Base-by-base conservation (phyloP, 2,888 invertebrate species). In the Elysia crispata region DNA sequence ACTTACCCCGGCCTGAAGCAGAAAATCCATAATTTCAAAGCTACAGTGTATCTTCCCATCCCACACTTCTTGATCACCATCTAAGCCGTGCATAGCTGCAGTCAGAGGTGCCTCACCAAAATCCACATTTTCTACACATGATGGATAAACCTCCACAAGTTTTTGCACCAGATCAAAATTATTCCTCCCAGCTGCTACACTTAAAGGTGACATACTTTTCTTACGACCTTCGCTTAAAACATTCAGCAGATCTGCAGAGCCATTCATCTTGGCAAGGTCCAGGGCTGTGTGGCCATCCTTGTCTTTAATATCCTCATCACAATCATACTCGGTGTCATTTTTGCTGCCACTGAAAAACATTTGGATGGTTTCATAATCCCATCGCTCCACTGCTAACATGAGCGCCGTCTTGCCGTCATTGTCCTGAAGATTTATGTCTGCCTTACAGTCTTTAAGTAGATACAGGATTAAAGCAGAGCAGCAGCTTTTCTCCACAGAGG, bases 261-360 rank as follows among this genome's bases (percentile, higher is more conserved):
- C 73, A 50, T 50, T 30, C 20, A 62, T 28, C 73, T 49, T 62
- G n/a, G 78, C 78, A 33, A 78, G 62, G 60, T 78, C 78, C 18
- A 49, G 31, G 28, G 73, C 64, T 64, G 64, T 73, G 8, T 50
- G 33, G 23, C 66, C 73, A 0, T 41, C 64, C 25, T 30, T 72
- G 64, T 78, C 66, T 64, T 78, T n/a, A 3, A 78, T 23, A 20
- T 5, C 31, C 20, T 73, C n/a, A 15, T 73, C 30, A 41, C 41
- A 41, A 41, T 3, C 3, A 41, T 6, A 41, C 41, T 11, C 11
- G 3, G 41, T 11, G 3, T 41, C 41, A 41, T 41, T n/a, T n/a
- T n/a, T n/a, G n/a, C n/a, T n/a, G n/a, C n/a, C n/a, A n/a, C 23
- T 41, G 41, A 41, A 41, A 41, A 41, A 41, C 3, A 41, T 3